Percentiles rank a stretch among this genome's conserved stretches.
phyloP scores from a whole-genome alignment of 2,888 invertebrate species.

The Dichetophora obliterata region DNA sequence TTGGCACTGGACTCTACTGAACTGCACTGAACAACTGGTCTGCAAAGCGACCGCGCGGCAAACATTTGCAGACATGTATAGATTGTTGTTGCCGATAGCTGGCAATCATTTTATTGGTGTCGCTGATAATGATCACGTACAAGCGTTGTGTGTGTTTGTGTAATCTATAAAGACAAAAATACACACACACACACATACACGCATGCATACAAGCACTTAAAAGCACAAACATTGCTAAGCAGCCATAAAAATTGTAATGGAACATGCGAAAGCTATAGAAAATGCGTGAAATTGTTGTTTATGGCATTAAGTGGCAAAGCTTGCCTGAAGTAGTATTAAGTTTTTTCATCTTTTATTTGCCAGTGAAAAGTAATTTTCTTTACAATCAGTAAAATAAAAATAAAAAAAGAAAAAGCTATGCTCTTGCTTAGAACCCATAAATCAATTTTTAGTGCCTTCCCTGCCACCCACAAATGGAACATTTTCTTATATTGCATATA shows the following conservation, averaged over 20 bases:
- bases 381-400: too few species aligned
- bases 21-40: too few species aligned
- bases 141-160: conserved; percentile 6
- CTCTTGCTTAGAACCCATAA: conserved; percentile 4
- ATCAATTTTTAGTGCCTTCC: background rate
- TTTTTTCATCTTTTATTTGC: too few species aligned
- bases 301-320: background rate
- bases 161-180: background rate
- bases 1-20: too few species aligned
- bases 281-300: conserved; percentile 1
- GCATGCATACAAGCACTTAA: background rate
- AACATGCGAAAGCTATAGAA: background rate
- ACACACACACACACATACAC: background rate
- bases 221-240: conserved; percentile 4
- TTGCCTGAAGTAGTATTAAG: too few species aligned
- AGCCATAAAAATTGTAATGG: background rate
- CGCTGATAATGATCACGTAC: conserved; percentile 57
- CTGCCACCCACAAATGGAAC: conserved; percentile 18
- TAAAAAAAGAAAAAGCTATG: too few species aligned
- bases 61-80: conserved; percentile 41
- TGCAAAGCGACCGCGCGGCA: conserved; percentile 8
- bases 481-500: too few species aligned
- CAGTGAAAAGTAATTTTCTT: too few species aligned
- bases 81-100: conserved; percentile 54
- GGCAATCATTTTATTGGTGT: conserved; percentile 65